Evolutionary conservation across 2,888 invertebrate genomes (phyloP).

Genomic region (Gymnocheta viridis): DNA sequence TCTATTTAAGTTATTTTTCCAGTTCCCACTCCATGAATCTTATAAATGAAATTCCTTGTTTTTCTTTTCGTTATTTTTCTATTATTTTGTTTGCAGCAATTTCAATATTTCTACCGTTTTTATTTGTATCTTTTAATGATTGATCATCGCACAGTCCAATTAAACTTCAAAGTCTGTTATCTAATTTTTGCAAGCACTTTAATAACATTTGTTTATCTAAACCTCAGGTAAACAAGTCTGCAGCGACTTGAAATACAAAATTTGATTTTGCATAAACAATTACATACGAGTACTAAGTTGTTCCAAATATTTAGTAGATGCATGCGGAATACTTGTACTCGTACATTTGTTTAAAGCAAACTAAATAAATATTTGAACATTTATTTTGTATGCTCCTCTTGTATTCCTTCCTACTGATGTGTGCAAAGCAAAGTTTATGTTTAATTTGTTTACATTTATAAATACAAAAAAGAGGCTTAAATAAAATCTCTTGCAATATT

Average conservation of each 20-base stretch:
- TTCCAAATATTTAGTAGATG: not conserved
- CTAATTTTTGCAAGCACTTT: not conserved
- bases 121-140: not conserved
- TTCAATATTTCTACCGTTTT: no score
- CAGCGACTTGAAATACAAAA: not conserved
- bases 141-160: not conserved
- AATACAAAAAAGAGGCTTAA: constrained; percentile 20
- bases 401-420: not conserved
- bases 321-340: not conserved
- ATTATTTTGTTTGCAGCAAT: no score
- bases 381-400: not conserved
- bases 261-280: constrained; percentile 29
- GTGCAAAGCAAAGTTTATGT: not conserved
- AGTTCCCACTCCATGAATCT: no score
- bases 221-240: not conserved
- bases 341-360: not conserved
- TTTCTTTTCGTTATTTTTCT: no score
- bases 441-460: constrained; percentile 18
- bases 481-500: constrained; percentile 17
- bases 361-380: not conserved
- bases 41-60: no score
- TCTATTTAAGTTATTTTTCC: no score
- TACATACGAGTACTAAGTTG: not conserved
- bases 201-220: not conserved
- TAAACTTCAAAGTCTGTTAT: not conserved